Base-by-base conservation (phyloP, 2,888 invertebrate species). In the Micoletzkya japonica region DNA sequence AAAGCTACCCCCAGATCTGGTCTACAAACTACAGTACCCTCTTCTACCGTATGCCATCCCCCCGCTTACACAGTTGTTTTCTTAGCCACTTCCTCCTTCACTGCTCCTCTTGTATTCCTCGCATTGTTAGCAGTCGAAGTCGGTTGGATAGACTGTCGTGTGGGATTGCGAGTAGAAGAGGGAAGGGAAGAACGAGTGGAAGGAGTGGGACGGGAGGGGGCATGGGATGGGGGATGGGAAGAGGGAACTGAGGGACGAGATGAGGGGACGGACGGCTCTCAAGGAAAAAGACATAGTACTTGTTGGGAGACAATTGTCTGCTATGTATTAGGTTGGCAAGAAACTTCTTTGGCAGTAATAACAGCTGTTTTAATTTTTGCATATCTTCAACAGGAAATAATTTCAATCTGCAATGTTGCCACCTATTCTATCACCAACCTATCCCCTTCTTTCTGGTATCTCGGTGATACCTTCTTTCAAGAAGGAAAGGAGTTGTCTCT, bases 1-100 rank as follows among this genome's bases (percentile, higher is more conserved):
- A 4, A 6, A 24, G 14, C 56, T 28, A n/a, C 30, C 17, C 17
- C 10, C 17, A 30, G 56, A 30, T 28, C 14, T 1, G 26, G 2
- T 17, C 26, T 10, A 57, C 28, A 57, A n/a, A 14, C 26, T 17
- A 10, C 28, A 3, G 6, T 57, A 32, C 32, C 28, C n/a, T 28
- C 17, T 44, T 44, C 44, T 4, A 6, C 32, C 34, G 26, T 4
- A 0, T 57, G 32, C 28, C 20, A 32, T 32, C 58, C 17, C 2
- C 6, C 2, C 58, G 52, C 63, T 52, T 32, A 64, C 63, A 64
- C 63, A 17, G 49, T 52, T 2, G 52, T 52, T 52, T 64, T 64
- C 63, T 64, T 64, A 36, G 63, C 63, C 14, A 64, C 63, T n/a
- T 64, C 63, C 36, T 64, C 63, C 34, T 34, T 64, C n/a, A 36